Conservation (phyloP, 2,888 invertebrate genomes). For the Tupiocoris notatus region DNA sequence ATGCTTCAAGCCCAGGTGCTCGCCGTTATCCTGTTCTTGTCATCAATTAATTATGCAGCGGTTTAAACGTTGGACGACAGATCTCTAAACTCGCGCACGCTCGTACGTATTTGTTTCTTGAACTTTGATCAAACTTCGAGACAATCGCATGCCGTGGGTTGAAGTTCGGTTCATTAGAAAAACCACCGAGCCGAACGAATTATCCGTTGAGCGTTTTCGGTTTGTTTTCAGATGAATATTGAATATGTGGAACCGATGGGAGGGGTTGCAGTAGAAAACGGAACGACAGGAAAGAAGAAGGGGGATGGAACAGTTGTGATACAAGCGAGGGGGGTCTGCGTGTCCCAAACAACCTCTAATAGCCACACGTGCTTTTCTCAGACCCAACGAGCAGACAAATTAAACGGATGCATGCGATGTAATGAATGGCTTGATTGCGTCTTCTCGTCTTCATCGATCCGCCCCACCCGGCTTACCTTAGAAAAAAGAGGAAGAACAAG, state of each 20-base stretch:
- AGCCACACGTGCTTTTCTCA: slow-evolving; percentile 37
- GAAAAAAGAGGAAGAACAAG: not conserved
- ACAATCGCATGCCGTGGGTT: not conserved
- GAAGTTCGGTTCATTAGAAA: not conserved
- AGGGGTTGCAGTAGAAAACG: not conserved
- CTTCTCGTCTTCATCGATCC: slow-evolving; percentile 27
- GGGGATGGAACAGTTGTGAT: not conserved
- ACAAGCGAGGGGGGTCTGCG: slow-evolving; percentile 11
- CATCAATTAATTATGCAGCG: not conserved
- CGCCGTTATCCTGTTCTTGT: too few species aligned
- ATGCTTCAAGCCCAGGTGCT: too few species aligned
- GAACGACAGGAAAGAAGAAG: not conserved
- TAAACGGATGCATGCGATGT: slow-evolving; percentile 50
- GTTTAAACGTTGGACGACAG: not conserved
- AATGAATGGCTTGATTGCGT: slow-evolving; percentile 46
- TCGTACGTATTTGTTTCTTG: not conserved
- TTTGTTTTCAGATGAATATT: slow-evolving; percentile 11
- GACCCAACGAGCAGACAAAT: slow-evolving; percentile 48
- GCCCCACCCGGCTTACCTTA: not conserved
- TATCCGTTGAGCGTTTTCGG: slow-evolving; percentile 11
- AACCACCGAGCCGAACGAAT: not conserved
- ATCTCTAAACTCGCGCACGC: not conserved
- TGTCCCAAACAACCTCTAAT: slow-evolving; percentile 30
- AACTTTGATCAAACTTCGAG: not conserved
- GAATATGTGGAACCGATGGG: slow-evolving; percentile 16